Conservation (phyloP, 2,888 invertebrate species). For the Atrina japonica region DNA sequence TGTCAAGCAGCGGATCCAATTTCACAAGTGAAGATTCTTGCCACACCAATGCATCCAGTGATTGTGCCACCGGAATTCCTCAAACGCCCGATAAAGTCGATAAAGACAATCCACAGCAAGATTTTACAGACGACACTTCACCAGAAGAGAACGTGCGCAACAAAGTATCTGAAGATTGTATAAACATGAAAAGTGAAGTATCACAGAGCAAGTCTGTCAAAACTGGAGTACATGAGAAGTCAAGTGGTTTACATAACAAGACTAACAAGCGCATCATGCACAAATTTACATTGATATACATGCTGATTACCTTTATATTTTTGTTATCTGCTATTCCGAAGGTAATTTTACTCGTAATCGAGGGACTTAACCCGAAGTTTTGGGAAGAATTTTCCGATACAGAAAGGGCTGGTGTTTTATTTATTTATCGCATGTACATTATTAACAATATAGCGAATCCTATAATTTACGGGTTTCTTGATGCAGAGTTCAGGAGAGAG, state of each 20-base stretch:
- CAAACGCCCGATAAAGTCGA: no score
- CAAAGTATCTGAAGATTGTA: no score
- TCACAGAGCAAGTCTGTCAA: no score
- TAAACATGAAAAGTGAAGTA: no score
- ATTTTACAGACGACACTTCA: no score
- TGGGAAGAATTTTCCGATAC: slow-evolving; percentile 33
- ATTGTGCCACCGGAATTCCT: no score
- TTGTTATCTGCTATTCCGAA: slow-evolving; percentile 38
- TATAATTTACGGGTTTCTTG: slow-evolving; percentile 35
- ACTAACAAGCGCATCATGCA: slow-evolving; percentile 20
- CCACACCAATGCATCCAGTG: no score
- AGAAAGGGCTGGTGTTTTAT: slow-evolving; percentile 23
- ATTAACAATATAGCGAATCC: slow-evolving; percentile 38
- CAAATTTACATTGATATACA: slow-evolving; percentile 38
- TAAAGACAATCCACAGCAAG: no score
- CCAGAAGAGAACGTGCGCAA: no score
- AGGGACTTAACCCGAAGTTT: slow-evolving; percentile 28
- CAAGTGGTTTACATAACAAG: background rate
- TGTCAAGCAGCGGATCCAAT: no score
- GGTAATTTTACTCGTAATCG: slow-evolving; percentile 23
- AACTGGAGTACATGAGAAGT: background rate
- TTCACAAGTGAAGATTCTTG: no score
- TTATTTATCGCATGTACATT: slow-evolving; percentile 32
- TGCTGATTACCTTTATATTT: slow-evolving; percentile 36
- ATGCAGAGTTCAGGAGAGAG: slow-evolving; percentile 24